phyloP scores from a whole-genome alignment of 2,797 vertebrate genomes.

The Parambassis ranga region DNA sequence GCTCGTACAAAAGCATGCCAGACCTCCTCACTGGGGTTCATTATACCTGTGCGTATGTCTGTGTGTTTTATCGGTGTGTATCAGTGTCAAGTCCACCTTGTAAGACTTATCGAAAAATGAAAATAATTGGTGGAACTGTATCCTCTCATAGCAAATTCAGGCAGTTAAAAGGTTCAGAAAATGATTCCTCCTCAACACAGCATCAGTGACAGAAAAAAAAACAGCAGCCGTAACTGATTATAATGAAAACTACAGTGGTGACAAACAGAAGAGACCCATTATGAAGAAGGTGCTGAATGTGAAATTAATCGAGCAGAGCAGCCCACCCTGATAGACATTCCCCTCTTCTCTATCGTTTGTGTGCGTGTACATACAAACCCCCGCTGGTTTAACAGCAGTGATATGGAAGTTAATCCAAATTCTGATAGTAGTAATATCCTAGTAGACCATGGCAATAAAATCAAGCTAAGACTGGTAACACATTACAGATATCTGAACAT shows the following conservation, averaged over 20 bases:
- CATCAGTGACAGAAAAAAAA: conserved; percentile 51
- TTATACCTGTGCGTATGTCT: conserved; percentile 37
- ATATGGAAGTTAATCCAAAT: conserved; percentile 77
- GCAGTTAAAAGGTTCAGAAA: conserved; percentile 51
- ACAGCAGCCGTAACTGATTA: conserved; percentile 52
- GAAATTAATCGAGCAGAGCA: conserved; percentile 68
- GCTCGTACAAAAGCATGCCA: conserved; percentile 55
- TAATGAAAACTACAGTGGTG: conserved; percentile 59
- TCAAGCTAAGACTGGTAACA: conserved; percentile 72
- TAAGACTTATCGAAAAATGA: conserved; percentile 7
- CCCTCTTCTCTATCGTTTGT: conserved; percentile 38
- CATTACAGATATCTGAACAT: conserved; percentile 74
- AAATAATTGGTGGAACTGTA: conserved; percentile 22
- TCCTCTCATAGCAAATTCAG: conserved; percentile 30
- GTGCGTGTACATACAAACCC: conserved; percentile 35
- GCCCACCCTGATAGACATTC: conserved; percentile 49
- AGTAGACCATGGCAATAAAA: conserved; percentile 78
- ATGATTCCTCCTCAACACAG: conserved; percentile 11
- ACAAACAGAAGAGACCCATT: conserved; percentile 58
- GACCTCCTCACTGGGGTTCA: conserved; percentile 36
- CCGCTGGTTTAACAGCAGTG: conserved; percentile 63
- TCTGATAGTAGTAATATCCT: conserved; percentile 76
- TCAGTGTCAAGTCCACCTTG: conserved; percentile 28
- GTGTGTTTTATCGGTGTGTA: background rate
- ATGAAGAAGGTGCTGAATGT: conserved; percentile 57